A percentile compares a stretch with the other conserved stretches of the same genome.
Conservation (phyloP, 2,113 vertebrate species). For the Prunella himalayana region DNA sequence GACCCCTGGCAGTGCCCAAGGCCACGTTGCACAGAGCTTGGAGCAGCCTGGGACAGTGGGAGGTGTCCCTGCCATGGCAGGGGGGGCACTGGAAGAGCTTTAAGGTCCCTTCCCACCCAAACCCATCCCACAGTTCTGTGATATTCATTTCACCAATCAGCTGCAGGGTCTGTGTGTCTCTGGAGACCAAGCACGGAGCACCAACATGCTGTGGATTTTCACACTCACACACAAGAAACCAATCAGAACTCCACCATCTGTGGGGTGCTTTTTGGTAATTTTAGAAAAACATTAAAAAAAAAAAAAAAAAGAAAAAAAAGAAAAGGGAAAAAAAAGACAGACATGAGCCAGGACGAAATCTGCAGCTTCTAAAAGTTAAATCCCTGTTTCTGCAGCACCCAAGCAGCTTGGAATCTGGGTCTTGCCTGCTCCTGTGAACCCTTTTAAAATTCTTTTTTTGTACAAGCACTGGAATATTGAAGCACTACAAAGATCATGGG, state of each 20-base stretch:
- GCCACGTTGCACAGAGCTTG: not conserved
- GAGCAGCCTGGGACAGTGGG: not conserved
- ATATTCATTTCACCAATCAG: not conserved
- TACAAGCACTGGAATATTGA: not conserved
- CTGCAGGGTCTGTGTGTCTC: not conserved
- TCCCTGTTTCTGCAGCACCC: not conserved
- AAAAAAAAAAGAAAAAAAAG: not conserved
- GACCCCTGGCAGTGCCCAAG: not conserved
- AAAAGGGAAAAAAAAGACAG: not conserved
- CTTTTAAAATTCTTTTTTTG: not conserved
- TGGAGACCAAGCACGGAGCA: not conserved
- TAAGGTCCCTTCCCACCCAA: not conserved
- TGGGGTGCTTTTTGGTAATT: not conserved
- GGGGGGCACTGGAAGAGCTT: fast-evolving
- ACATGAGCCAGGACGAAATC: not conserved
- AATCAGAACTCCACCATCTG: not conserved
- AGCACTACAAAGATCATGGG: not conserved
- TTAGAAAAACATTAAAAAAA: not conserved
- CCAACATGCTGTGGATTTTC: not conserved
- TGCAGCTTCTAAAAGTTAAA: slow-evolving; percentile 4
- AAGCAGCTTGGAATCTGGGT: not conserved
- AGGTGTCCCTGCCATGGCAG: not conserved
- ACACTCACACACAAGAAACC: not conserved
- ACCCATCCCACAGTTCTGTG: not conserved
- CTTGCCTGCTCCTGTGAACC: not conserved